Evolutionary conservation across 2,113 vertebrate species (phyloP).

Genomic region (Scolopax mira): DNA sequence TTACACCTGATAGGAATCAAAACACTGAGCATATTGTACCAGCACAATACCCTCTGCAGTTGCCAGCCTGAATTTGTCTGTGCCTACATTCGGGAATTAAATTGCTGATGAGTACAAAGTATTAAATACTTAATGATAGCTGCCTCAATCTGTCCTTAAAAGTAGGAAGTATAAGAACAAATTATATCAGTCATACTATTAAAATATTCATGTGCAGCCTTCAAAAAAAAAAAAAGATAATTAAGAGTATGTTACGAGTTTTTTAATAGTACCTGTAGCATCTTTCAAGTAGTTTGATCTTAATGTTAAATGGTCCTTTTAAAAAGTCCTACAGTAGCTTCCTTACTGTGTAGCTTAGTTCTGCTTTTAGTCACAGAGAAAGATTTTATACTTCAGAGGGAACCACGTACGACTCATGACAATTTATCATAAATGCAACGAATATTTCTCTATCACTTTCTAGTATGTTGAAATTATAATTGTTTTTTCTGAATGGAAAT

Average conservation of each 20-base stretch:
- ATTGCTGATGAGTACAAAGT: neutral
- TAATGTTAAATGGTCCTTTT: neutral
- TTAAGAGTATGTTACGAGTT: neutral
- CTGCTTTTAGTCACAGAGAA: neutral
- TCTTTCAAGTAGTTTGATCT: neutral
- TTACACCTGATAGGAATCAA: neutral
- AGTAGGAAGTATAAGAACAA: neutral
- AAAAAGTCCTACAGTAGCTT: neutral
- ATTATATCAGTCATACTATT: neutral
- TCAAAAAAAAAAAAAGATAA: neutral
- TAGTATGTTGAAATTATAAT: neutral
- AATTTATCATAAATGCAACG: neutral
- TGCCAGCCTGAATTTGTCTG: neutral
- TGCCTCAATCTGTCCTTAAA: neutral
- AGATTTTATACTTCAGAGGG: neutral
- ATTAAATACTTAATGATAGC: slow-evolving; percentile 16
- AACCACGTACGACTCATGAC: neutral
- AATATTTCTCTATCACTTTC: neutral
- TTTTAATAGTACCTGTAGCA: neutral
- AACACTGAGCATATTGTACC: neutral
- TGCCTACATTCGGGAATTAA: neutral
- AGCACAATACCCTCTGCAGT: neutral
- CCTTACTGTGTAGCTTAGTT: neutral
- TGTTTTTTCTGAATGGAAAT: neutral
- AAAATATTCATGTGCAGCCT: slow-evolving; percentile 19